Conservation (phyloP, 2,888 invertebrate genomes). For the Cecidostiba fungosa region DNA sequence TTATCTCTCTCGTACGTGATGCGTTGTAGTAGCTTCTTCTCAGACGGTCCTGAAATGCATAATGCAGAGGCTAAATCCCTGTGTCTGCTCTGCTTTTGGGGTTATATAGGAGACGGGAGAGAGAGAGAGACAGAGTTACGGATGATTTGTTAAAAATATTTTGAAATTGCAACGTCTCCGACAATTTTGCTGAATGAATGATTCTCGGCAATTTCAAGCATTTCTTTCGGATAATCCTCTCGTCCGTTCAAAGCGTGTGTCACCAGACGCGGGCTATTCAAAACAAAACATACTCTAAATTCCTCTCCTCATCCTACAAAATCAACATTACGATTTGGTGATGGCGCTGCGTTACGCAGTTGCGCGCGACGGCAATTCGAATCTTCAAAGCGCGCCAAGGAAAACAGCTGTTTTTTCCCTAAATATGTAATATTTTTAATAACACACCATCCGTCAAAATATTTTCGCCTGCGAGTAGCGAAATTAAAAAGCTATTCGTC, state of each 20-base stretch:
- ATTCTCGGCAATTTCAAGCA: neutral
- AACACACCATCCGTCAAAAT: neutral
- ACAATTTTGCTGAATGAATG: neutral
- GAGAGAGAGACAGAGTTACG: neutral
- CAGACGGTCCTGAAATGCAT: constrained; percentile 17
- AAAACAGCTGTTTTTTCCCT: constrained; percentile 44
- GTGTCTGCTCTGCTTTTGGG: neutral
- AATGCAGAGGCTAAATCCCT: constrained; percentile 1
- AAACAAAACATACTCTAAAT: constrained; percentile 46
- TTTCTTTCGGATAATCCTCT: constrained; percentile 1
- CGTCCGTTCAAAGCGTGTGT: neutral
- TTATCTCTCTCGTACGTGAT: neutral
- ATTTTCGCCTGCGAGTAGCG: neutral
- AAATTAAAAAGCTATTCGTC: neutral
- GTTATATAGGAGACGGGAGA: neutral
- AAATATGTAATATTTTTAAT: constrained; percentile 43
- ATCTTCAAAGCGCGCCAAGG: constrained; percentile 40
- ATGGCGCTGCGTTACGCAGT: constrained; percentile 32
- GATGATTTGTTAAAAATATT: neutral
- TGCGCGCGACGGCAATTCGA: constrained; percentile 23
- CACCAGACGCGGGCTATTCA: neutral
- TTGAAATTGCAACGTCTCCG: neutral
- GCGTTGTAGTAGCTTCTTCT: neutral
- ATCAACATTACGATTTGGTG: constrained; percentile 22
- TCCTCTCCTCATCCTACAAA: constrained; percentile 17